phyloP scores from a whole-genome alignment of 2,113 vertebrate genomes.

The Anarrhichthys ocellatus region DNA sequence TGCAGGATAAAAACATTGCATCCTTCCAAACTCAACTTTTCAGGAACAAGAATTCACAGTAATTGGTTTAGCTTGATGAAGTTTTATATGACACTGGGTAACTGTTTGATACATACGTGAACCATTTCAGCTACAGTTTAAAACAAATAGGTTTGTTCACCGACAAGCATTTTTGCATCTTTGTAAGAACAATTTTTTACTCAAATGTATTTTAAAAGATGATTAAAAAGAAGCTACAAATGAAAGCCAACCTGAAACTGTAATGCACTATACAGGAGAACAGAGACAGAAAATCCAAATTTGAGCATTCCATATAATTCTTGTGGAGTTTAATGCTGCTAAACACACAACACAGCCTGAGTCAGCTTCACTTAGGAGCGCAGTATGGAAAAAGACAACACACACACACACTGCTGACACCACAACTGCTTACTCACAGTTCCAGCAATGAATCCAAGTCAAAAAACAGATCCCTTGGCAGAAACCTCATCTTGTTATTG shows the following conservation, averaged over 20 bases:
- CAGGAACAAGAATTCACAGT: background rate
- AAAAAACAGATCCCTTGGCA: slow-evolving; percentile 93
- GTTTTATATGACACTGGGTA: background rate
- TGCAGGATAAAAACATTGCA: background rate
- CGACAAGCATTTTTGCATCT: background rate
- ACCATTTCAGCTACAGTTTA: background rate
- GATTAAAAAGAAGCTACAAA: background rate
- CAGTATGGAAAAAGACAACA: slow-evolving; percentile 25
- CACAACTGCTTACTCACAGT: slow-evolving; percentile 90
- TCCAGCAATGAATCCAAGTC: slow-evolving; percentile 97
- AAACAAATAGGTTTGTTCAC: background rate
- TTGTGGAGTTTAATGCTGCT: slow-evolving; percentile 7
- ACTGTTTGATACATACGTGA: background rate
- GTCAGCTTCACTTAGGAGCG: slow-evolving; percentile 59
- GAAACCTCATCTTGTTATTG: slow-evolving; percentile 92
- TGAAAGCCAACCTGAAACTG: background rate
- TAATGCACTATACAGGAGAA: background rate
- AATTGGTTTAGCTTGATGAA: background rate
- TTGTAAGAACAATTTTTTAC: background rate
- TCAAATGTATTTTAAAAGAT: background rate
- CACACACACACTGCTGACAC: slow-evolving; percentile 52
- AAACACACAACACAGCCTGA: slow-evolving; percentile 49
- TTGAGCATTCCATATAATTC: background rate
- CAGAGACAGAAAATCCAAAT: background rate
- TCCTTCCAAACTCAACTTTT: background rate